Evolutionary conservation across 2,113 vertebrate species (phyloP), one percentile per base, ranked within the genome.

Genomic region (Seriola aureovittata): DNA sequence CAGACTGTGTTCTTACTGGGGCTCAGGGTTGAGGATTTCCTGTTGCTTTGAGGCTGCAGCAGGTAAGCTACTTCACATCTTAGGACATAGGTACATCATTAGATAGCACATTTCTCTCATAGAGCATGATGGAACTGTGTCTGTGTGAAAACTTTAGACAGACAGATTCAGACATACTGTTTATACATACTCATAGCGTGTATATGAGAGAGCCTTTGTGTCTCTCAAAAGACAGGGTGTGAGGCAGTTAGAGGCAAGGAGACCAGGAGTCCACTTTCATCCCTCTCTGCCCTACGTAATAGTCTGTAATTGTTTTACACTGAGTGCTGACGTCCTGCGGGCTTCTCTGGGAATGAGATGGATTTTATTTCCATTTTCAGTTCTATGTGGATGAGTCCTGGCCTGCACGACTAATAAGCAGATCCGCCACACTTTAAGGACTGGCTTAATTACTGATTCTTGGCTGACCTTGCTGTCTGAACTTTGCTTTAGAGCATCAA

Each of bases 401-500:
- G 81, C 84, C 72, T 62, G 70, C 72, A 75, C 75, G 70, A 42
- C 89, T 91, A 88, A 92, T 88, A 87, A 77, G 85, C 82, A 78
- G 75, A 92, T 89, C 88, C 36, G 78, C 78, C 79, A 78, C 85
- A 90, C 86, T 92, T 93, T 82, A 84, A 92, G 85, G 72, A 90
- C 88, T 73, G 85, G 73, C 85, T 94, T 94, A 94, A 94, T 94
- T 92, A 93, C 92, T 70, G 90, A 87, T 89, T 92, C 86, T 91
- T 93, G 93, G 92, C 92, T 89, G 93, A 94, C 94, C 92, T 94
- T 94, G 92, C 90, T 85, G 85, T 86, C 82, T 90, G 91, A 92
- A 92, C 91, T 90, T 93, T 89, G 92, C 92, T 94, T 91, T 87
- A 85, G 90, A 91, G 89, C 92, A 87, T 92, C 90, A 92, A 91